Evolutionary conservation across 2,113 vertebrate genomes (phyloP).

Genomic region (Melanotaenia duboulayi): DNA sequence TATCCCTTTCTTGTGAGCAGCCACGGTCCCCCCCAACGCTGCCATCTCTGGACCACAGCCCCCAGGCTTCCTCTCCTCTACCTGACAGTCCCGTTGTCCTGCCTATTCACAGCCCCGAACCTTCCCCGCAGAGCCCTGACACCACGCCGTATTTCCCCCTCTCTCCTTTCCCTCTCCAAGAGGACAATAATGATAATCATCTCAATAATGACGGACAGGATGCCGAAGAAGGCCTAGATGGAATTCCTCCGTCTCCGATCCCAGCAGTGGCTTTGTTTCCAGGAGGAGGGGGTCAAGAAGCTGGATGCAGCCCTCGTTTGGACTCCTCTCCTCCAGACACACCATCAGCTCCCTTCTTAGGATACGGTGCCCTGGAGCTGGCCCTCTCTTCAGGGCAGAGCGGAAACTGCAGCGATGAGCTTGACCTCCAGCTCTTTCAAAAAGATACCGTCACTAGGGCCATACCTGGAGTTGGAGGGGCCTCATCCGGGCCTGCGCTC

Average conservation of each 20-base stretch:
- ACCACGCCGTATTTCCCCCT: conserved; percentile 70
- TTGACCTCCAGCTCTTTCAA: conserved; percentile 91
- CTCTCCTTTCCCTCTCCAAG: conserved; percentile 72
- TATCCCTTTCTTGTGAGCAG: conserved; percentile 82
- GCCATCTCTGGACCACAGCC: conserved; percentile 83
- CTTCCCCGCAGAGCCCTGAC: conserved; percentile 68
- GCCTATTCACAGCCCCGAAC: conserved; percentile 69
- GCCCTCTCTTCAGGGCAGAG: conserved; percentile 79
- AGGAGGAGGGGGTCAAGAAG: conserved; percentile 68
- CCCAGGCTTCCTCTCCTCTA: conserved; percentile 67
- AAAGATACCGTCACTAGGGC: conserved; percentile 79
- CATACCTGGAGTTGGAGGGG: conserved; percentile 61
- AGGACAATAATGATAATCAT: conserved; percentile 51
- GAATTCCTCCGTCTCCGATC: conserved; percentile 73
- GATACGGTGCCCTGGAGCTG: conserved; percentile 80
- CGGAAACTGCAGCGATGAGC: conserved; percentile 84
- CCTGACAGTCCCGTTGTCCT: conserved; percentile 57
- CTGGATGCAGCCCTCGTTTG: conserved; percentile 67
- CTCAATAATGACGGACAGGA: conserved; percentile 66
- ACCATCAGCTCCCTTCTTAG: conserved; percentile 68
- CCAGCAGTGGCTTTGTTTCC: conserved; percentile 81
- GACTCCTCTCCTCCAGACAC: conserved; percentile 76
- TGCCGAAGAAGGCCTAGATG: conserved; percentile 66
- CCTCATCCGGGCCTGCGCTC: conserved; percentile 73
- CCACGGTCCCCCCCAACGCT: conserved; percentile 77